Percentiles rank a stretch among this genome's conserved stretches.
phyloP scores from a whole-genome alignment of 2,888 invertebrate species.

The Anoncus sp. region DNA sequence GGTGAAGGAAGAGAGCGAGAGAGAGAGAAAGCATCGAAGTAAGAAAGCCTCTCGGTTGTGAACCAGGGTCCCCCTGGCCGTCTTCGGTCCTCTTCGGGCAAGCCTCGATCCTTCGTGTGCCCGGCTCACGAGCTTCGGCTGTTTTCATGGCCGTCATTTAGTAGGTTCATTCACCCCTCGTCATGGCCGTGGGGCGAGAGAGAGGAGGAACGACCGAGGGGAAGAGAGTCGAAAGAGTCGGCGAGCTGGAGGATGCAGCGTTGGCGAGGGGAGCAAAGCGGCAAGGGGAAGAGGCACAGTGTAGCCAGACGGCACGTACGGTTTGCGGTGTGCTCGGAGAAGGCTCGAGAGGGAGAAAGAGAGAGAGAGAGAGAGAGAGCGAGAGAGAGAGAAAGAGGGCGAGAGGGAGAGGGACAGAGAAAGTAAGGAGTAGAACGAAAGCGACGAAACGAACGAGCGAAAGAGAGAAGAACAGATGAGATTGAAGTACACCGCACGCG shows the following conservation, averaged over 20 bases:
- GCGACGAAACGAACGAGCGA: slow-evolving; percentile 54
- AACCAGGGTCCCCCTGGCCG: slow-evolving; percentile 67
- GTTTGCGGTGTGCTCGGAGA: slow-evolving; percentile 67
- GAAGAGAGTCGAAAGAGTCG: slow-evolving; percentile 61
- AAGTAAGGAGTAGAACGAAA: slow-evolving; percentile 58
- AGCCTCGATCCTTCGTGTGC: slow-evolving; percentile 78
- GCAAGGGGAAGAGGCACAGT: slow-evolving; percentile 65
- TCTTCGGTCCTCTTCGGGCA: slow-evolving; percentile 77
- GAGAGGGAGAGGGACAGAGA: slow-evolving; percentile 55
- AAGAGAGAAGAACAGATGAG: slow-evolving; percentile 55
- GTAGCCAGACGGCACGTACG: slow-evolving; percentile 79
- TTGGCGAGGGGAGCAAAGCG: slow-evolving; percentile 57
- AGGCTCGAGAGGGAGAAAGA: slow-evolving; percentile 64
- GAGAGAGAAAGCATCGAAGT: slow-evolving; percentile 53
- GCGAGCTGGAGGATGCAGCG: slow-evolving; percentile 57
- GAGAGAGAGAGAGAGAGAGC: slow-evolving; percentile 55
- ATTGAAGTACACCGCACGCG: slow-evolving; percentile 52
- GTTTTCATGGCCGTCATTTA: slow-evolving; percentile 84
- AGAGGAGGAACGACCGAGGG: slow-evolving; percentile 55
- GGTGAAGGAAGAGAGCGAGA: slow-evolving; percentile 52
- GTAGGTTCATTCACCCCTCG: slow-evolving; percentile 83
- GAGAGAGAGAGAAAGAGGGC: slow-evolving; percentile 58
- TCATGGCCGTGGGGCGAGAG: slow-evolving; percentile 73
- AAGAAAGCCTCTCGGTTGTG: slow-evolving; percentile 37
- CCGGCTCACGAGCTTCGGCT: slow-evolving; percentile 80